Evolutionary conservation across 2,888 invertebrate species (phyloP).

Genomic region (Drosophila parthenogenetica): DNA sequence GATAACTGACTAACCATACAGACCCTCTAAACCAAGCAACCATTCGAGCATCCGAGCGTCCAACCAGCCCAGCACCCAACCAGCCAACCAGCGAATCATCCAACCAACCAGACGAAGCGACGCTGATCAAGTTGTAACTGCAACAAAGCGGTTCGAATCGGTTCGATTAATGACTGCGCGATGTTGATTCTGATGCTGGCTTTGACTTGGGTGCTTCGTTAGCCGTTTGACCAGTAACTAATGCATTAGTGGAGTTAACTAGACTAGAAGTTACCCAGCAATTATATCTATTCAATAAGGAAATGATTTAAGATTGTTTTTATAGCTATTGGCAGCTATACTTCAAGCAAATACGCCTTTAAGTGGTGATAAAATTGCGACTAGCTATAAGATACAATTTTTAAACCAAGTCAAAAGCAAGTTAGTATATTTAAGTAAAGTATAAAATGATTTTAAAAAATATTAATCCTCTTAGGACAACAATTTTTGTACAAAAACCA

Average conservation of each 20-base stretch:
- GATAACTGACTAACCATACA: slow-evolving; percentile 13
- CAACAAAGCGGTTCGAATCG: slow-evolving; percentile 63
- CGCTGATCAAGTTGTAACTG: slow-evolving; percentile 70
- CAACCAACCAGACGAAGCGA: slow-evolving; percentile 58
- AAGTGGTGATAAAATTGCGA: no score
- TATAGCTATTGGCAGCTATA: no score
- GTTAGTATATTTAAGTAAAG: no score
- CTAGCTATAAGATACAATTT: no score
- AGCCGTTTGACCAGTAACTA: slow-evolving; percentile 16
- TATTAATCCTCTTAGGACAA: no score
- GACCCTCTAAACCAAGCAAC: neutral
- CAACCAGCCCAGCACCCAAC: slow-evolving; percentile 55
- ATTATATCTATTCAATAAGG: no score
- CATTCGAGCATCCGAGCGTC: slow-evolving; percentile 43
- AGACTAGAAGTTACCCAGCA: neutral
- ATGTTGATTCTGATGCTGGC: slow-evolving; percentile 1
- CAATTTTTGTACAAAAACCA: no score
- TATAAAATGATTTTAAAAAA: no score
- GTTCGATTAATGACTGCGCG: slow-evolving; percentile 43
- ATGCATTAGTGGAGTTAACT: neutral
- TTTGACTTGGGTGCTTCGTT: slow-evolving; percentile 30
- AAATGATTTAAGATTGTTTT: no score
- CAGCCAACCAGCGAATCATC: slow-evolving; percentile 33
- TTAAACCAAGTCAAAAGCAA: no score
- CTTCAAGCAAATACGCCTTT: no score